phyloP scores from a whole-genome alignment of 2,797 vertebrate genomes.

The Pachyuromys duprasi region DNA sequence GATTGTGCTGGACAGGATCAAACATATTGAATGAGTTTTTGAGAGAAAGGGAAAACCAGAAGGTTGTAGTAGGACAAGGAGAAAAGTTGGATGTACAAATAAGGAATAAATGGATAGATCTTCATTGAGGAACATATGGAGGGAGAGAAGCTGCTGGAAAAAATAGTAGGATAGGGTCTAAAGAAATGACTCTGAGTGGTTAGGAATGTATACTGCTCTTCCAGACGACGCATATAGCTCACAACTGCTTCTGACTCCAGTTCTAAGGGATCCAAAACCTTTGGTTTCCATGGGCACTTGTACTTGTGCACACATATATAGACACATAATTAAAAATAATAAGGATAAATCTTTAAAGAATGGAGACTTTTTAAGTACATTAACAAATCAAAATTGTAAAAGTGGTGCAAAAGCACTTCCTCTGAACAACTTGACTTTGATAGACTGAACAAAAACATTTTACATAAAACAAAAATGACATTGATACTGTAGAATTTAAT shows the following conservation, averaged over 20 bases:
- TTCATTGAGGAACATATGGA: conserved; percentile 67
- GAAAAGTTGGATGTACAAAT: conserved; percentile 39
- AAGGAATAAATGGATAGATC: background rate
- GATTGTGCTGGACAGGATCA: conserved; percentile 20
- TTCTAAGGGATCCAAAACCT: background rate
- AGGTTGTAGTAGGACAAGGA: conserved; percentile 32
- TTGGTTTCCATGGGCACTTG: background rate
- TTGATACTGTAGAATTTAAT: conserved; percentile 54
- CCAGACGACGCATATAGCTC: background rate
- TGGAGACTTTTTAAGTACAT: conserved; percentile 60
- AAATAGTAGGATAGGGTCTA: background rate
- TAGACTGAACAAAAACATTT: conserved; percentile 47
- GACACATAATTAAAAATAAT: background rate
- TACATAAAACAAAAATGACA: conserved; percentile 23
- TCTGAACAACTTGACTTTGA: conserved; percentile 20
- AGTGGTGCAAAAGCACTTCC: background rate
- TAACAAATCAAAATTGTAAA: background rate
- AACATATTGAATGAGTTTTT: conserved; percentile 53
- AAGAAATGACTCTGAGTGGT: background rate
- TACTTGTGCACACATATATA: background rate
- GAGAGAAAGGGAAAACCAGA: conserved; percentile 12
- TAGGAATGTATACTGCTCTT: background rate
- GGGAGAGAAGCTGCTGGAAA: conserved; percentile 58
- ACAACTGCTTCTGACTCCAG: background rate
- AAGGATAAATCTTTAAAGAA: background rate